Percentiles rank a stretch among this genome's conserved stretches.
phyloP scores from a whole-genome alignment of 2,888 invertebrate species.

The Halictus ligatus region DNA sequence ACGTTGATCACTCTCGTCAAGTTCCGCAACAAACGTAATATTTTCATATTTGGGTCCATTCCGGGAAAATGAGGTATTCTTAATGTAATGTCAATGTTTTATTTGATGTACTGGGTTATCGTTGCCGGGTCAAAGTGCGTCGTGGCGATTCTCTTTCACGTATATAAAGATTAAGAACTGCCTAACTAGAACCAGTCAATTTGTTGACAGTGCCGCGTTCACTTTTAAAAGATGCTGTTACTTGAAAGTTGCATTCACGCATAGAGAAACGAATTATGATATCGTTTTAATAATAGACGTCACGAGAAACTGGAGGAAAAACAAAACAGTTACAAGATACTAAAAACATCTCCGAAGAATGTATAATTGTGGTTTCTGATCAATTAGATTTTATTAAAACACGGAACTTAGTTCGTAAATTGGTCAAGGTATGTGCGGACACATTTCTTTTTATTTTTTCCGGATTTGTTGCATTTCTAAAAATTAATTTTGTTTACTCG shows the following conservation, averaged over 20 bases:
- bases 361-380: neutral
- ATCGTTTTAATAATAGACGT: neutral
- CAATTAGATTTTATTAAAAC: neutral
- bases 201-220: neutral
- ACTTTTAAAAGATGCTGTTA: neutral
- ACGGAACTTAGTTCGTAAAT: neutral
- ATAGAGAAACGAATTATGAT: neutral
- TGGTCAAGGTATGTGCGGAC: neutral
- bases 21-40: neutral
- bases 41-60: neutral
- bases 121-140: constrained; percentile 8
- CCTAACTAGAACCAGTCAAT: neutral
- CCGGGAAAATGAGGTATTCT: neutral
- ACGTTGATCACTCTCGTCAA: neutral
- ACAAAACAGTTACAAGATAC: neutral
- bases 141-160: neutral
- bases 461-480: neutral
- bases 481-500: too few species aligned
- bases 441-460: neutral
- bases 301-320: neutral
- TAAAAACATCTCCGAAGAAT: neutral
- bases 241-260: neutral
- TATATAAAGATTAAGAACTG: constrained; percentile 3
- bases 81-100: neutral
- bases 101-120: neutral